A percentile compares a stretch with the other conserved stretches of the same genome.
Evolutionary conservation across 2,113 vertebrate genomes (phyloP).

Genomic region (Melanerpes aurifrons): DNA sequence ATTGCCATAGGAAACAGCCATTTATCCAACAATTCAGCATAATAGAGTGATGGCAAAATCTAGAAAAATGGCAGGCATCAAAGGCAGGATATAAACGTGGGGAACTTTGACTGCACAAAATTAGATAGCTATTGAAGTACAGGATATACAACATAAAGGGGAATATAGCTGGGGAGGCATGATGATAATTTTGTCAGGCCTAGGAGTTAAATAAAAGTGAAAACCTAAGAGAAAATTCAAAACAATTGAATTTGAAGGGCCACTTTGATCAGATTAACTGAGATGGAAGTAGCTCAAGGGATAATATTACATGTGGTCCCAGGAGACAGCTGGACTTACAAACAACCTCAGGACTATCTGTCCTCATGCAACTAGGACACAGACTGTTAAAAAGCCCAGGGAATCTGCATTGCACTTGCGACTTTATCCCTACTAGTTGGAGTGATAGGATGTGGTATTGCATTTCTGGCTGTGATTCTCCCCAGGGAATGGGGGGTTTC

Average conservation of each 20-base stretch:
- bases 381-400: background rate
- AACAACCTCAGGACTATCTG: background rate
- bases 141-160: background rate
- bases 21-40: background rate
- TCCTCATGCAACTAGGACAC: background rate
- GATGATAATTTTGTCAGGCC: constrained; percentile 9
- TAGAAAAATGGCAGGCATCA: background rate
- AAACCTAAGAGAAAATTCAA: constrained; percentile 15
- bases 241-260: constrained; percentile 27
- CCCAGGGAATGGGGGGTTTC: background rate
- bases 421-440: background rate
- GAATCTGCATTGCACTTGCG: background rate
- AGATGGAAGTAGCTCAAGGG: background rate
- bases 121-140: constrained; percentile 19
- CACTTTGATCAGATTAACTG: background rate
- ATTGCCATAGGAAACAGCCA: background rate
- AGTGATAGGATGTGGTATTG: background rate
- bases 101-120: constrained; percentile 12
- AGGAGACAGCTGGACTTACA: background rate
- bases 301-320: background rate
- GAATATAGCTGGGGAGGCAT: background rate
- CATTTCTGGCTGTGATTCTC: background rate
- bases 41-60: background rate
- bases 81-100: background rate
- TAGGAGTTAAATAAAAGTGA: constrained; percentile 34